Evolutionary conservation across 2,888 invertebrate genomes (phyloP), one percentile per base, ranked within the genome.

Genomic region (Aphidoletes aphidimyza): DNA sequence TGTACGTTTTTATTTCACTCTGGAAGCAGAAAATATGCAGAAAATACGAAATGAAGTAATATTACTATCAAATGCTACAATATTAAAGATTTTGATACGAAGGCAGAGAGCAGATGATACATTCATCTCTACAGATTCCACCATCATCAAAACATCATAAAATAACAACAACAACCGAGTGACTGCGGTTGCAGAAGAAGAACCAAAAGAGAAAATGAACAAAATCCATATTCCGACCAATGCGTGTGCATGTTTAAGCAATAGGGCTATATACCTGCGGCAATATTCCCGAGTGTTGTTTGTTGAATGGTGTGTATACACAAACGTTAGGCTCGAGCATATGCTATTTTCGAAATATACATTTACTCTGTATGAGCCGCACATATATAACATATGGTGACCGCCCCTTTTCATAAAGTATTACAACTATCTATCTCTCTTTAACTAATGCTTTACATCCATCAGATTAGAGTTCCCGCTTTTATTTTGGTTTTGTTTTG

Each of bases 361-460:
- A 54, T 54, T 54, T n/a, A n/a, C n/a, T 54, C 54, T 54, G 14
- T 54, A 54, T 22, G 54, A 54, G 36, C 36, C 34, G 2, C 78
- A 78, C 36, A 37, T 22, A 81, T n/a, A 81, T 81, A 81, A 81
- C 81, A 81, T 81, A 81, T 81, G 81, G 81, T 81, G 37, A 37
- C 81, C 81, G 81, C 81, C 81, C 81, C 17, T 81, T 81, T 81
- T 37, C 78, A 81, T 81, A 37, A n/a, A 81, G 9, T 37, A 37
- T 19, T 36, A 81, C 11, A 30, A 9, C 81, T 37, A 37, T 19
- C 37, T 37, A 37, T 81, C 81, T 81, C 81, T 6, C 37, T 81
- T n/a, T n/a, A 8, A 37, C 81, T n/a, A 37, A 81, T 54, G 54
- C 42, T 42, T 14, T 42, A 6, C 8, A 9, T 42, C 42, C 42